phyloP scores from a whole-genome alignment of 2,888 invertebrate genomes.

The Hirtodrosophila confusa region DNA sequence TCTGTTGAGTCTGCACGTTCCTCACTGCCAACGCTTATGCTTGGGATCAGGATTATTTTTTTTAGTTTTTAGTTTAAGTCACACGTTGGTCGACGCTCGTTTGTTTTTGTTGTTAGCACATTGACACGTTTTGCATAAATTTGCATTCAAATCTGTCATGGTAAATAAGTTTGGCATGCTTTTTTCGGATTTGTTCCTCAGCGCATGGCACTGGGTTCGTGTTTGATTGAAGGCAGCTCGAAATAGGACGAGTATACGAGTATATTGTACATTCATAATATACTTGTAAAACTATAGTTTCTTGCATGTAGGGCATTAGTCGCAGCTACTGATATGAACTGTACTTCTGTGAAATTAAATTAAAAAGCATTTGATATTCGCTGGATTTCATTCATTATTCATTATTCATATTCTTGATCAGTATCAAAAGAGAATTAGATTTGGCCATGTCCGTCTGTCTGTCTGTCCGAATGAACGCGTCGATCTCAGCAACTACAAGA shows the following conservation, averaged over 20 bases:
- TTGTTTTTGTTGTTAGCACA: conserved; percentile 77
- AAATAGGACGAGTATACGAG: background rate
- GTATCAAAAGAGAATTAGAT: too few species aligned
- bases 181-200: background rate
- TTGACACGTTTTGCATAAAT: conserved; percentile 82
- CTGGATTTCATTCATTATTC: too few species aligned
- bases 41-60: conserved; percentile 29
- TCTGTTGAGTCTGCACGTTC: conserved; percentile 42
- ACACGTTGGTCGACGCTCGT: conserved; percentile 40
- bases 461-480: too few species aligned
- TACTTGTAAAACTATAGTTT: background rate
- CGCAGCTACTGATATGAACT: background rate
- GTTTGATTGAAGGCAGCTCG: conserved; percentile 39
- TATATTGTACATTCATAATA: conserved; percentile 1
- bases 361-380: too few species aligned
- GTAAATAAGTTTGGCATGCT: conserved; percentile 32
- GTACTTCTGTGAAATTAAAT: too few species aligned
- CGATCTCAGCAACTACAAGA: too few species aligned
- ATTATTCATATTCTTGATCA: too few species aligned
- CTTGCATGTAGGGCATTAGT: conserved; percentile 2
- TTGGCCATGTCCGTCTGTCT: too few species aligned
- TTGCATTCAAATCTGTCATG: conserved; percentile 71
- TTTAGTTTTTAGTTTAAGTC: conserved; percentile 43
- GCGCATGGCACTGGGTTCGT: conserved; percentile 15
- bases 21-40: conserved; percentile 5